Evolutionary conservation across 2,888 invertebrate genomes (phyloP), one percentile per base, ranked within the genome.

Genomic region (Acanthosepion pharaonis): DNA sequence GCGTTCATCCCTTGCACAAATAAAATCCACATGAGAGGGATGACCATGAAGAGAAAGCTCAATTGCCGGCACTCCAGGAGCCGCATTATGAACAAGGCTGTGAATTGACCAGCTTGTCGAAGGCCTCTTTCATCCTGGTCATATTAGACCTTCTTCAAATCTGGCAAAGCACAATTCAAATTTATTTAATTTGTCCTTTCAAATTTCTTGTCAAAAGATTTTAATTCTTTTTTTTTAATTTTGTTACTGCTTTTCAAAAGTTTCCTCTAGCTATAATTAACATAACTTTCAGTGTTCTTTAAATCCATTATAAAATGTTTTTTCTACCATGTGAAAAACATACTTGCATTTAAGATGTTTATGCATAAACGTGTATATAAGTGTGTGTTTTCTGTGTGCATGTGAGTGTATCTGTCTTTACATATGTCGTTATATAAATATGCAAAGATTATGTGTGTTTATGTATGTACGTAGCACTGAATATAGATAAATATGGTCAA

Each of bases 51-150:
- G 93, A 93, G n/a, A 53, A 33, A 93, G 53, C 49, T 53, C 49
- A 53, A 49, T 49, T 53, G 49, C 53, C 53, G 93, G 49, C 28
- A 93, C 93, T 51, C 20, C 93, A 93, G 28, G 93, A n/a, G 53
- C 93, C 93, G 93, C 93, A 93, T 93, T 93, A 93, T 93, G 93
- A 93, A 93, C 53, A 53, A 53, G 53, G 93, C 93, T n/a, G 93
- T 51, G 48, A 51, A 49, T 15, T 53, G 93, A 48, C 53, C 51
- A 93, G 53, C 49, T 93, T 49, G 53, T 93, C 93, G 53, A 93
- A 93, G 48, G 51, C 53, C 93, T 93, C 53, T 53, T 93, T 49
- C 53, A n/a, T 53, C 51, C 93, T 53, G 53, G 49, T 53, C 93
- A 93, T 93, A 93, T 93, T 93, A 93, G 53, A 53, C 93, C 53